Percentiles rank a stretch among this genome's conserved stretches.
Conservation (phyloP, 2,888 invertebrate species). For the Biston betularia region DNA sequence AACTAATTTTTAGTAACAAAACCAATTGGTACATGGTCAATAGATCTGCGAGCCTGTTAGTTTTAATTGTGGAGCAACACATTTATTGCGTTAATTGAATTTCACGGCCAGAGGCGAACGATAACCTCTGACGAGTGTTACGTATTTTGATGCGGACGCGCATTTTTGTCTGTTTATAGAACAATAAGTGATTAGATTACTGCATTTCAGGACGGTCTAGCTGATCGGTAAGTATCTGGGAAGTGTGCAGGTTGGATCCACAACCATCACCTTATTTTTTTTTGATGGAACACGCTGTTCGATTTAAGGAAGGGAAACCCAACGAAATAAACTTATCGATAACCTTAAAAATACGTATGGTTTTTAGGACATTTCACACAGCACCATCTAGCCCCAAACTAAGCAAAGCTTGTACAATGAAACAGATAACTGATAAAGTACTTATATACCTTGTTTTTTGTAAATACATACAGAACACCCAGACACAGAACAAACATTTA, state of each 20-base stretch:
- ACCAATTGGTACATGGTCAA: slow-evolving; percentile 24
- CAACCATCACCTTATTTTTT: background rate
- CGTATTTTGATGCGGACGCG: slow-evolving; percentile 42
- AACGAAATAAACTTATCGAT: no score
- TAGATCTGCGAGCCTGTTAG: slow-evolving; percentile 36
- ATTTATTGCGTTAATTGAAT: slow-evolving; percentile 43
- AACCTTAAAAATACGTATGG: no score
- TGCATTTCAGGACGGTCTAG: background rate
- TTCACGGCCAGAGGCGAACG: slow-evolving; percentile 43
- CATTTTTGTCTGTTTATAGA: slow-evolving; percentile 7
- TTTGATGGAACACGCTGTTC: no score
- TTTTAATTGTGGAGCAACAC: slow-evolving; percentile 41
- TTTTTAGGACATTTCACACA: no score
- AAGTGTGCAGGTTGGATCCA: background rate
- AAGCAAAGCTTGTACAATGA: no score
- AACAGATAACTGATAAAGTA: no score
- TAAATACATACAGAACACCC: no score
- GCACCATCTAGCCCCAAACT: no score
- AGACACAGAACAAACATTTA: no score
- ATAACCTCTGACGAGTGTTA: slow-evolving; percentile 42
- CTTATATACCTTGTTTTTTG: no score
- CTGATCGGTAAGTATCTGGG: background rate
- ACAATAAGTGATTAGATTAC: slow-evolving; percentile 17
- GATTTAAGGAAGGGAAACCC: background rate
- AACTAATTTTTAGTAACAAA: slow-evolving; percentile 7